phyloP scores from a whole-genome alignment of 2,797 vertebrate species.

The Danio kyathit region DNA sequence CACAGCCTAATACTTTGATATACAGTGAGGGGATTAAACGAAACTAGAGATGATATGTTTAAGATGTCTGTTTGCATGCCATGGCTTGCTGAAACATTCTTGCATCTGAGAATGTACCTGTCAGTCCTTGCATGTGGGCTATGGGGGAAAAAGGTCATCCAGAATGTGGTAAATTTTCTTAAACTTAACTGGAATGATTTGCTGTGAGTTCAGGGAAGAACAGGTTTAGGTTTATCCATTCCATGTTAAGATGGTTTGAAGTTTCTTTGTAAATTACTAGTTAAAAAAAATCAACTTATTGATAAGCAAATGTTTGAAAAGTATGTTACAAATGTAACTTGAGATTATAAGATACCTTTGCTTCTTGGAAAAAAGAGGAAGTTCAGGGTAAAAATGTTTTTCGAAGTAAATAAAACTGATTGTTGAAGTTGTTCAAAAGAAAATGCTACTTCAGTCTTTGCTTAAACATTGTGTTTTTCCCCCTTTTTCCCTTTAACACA shows the following conservation, averaged over 20 bases:
- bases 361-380: neutral
- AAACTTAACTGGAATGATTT: neutral
- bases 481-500: no score
- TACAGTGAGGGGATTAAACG: neutral
- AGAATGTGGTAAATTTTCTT: neutral
- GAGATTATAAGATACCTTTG: neutral
- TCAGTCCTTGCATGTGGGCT: neutral
- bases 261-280: neutral
- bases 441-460: no score
- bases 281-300: neutral
- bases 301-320: no score
- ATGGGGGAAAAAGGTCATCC: neutral
- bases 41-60: neutral
- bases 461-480: no score
- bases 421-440: no score
- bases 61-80: neutral
- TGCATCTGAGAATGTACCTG: neutral
- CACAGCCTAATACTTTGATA: neutral
- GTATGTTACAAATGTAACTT: neutral
- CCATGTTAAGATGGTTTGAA: neutral
- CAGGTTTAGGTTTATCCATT: constrained; percentile 3
- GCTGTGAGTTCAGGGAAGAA: neutral
- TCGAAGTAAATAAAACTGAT: neutral
- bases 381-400: neutral
- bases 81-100: constrained; percentile 1